Evolutionary conservation across 1,140 invertebrate genomes (phyloP).

Genomic region (Orussus abietinus): DNA sequence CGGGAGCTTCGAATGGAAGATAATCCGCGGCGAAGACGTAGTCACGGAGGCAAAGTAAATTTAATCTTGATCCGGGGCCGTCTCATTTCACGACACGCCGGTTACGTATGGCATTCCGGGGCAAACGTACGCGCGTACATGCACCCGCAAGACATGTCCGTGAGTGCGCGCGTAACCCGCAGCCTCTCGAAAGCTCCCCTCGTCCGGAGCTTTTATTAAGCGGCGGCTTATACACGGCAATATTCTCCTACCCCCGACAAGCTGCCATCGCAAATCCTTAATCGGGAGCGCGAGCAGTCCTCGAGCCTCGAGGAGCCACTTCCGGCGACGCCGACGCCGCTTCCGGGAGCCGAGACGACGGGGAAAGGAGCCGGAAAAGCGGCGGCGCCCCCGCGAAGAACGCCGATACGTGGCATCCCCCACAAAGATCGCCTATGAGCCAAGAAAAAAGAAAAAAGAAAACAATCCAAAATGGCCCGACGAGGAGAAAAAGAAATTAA

Average conservation of each 20-base stretch:
- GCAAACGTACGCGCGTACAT: constrained; percentile 12
- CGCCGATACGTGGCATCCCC: too few species aligned
- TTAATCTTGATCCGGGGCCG: constrained; percentile 46
- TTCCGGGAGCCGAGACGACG: neutral
- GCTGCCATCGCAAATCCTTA: constrained; percentile 16
- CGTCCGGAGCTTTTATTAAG: constrained; percentile 20
- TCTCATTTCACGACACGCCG: constrained; percentile 47
- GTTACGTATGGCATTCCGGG: constrained; percentile 24
- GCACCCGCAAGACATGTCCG: constrained; percentile 13
- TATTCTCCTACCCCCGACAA: constrained; percentile 22
- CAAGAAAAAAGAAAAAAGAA: too few species aligned
- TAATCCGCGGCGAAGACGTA: too few species aligned
- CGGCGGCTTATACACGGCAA: constrained; percentile 28
- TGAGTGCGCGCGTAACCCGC: neutral
- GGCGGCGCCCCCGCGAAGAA: too few species aligned
- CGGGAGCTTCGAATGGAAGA: too few species aligned
- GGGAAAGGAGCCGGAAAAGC: constrained; percentile 19
- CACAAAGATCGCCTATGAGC: too few species aligned
- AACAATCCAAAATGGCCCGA: too few species aligned
- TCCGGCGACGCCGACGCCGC: too few species aligned
- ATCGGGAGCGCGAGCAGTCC: constrained; percentile 7
- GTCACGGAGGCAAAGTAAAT: constrained; percentile 46
- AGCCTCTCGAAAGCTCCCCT: constrained; percentile 3
- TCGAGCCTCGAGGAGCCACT: too few species aligned
- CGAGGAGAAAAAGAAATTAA: too few species aligned